phyloP scores from a whole-genome alignment of 2,113 vertebrate species.

The Xenopus laevis region DNA sequence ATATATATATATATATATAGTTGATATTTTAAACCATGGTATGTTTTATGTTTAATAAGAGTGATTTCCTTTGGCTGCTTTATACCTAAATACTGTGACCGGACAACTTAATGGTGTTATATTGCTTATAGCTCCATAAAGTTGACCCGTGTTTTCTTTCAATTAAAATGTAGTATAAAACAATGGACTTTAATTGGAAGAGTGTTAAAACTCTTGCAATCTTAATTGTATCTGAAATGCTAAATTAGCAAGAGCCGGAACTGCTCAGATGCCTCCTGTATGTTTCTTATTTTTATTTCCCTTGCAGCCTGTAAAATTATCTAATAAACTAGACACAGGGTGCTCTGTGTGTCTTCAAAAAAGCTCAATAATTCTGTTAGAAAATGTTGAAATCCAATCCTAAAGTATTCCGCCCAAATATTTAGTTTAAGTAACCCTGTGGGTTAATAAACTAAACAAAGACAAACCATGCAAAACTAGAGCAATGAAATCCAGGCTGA shows the following conservation, averaged over 20 bases:
- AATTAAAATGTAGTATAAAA: too few relatives aligned
- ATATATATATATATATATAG: too few relatives aligned
- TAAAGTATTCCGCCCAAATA: constrained; percentile 81
- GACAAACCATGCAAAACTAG: constrained; percentile 93
- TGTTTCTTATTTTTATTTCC: constrained; percentile 62
- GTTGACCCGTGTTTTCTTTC: too few relatives aligned
- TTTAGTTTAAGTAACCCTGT: constrained; percentile 95
- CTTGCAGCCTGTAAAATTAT: constrained; percentile 71
- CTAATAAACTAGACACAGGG: constrained; percentile 76
- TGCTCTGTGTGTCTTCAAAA: constrained; percentile 74
- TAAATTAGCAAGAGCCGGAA: constrained; percentile 27
- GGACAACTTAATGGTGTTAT: too few relatives aligned
- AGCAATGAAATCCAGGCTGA: constrained; percentile 98
- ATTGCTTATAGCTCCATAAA: too few relatives aligned
- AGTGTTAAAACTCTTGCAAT: constrained; percentile 23
- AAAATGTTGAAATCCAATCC: constrained; percentile 85
- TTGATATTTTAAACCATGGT: too few relatives aligned
- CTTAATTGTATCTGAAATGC: constrained; percentile 44
- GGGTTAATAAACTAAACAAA: constrained; percentile 99
- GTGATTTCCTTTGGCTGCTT: too few relatives aligned
- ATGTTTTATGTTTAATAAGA: too few relatives aligned
- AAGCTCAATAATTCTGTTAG: constrained; percentile 77
- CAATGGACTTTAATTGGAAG: neutral
- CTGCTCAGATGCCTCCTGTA: constrained; percentile 43
- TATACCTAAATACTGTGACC: too few relatives aligned